phyloP scores from a whole-genome alignment of 2,797 vertebrate genomes.

The Siniperca scherzeri region DNA sequence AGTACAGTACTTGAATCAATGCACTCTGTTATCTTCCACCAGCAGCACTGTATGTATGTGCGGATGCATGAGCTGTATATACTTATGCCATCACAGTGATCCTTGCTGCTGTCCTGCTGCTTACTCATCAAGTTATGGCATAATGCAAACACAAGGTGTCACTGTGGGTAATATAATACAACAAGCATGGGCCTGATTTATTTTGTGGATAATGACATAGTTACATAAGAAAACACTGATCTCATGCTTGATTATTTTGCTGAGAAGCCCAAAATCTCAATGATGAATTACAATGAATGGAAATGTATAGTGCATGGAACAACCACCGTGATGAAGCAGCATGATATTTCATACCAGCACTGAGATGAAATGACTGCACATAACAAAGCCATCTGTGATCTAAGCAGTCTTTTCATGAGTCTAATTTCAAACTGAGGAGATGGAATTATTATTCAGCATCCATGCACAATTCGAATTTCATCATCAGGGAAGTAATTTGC shows the following conservation, averaged over 20 bases:
- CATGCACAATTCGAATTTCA: conserved; percentile 23
- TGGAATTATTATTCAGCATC: conserved; percentile 29
- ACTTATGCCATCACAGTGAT: neutral
- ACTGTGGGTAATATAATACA: conserved; percentile 40
- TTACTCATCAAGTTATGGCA: conserved; percentile 24
- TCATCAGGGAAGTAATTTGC: conserved; percentile 29
- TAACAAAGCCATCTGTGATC: conserved; percentile 30
- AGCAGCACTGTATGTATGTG: neutral
- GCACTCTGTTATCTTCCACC: neutral
- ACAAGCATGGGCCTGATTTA: neutral
- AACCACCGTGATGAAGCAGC: neutral
- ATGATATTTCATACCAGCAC: conserved; percentile 6
- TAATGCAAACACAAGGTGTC: conserved; percentile 55
- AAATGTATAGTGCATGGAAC: conserved; percentile 1
- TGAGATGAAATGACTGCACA: neutral
- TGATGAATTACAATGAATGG: conserved; percentile 6
- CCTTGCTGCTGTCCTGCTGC: neutral
- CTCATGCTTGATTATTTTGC: conserved; percentile 12
- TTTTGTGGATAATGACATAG: conserved; percentile 37
- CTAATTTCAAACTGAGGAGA: conserved; percentile 29
- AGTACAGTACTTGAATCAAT: too few relatives aligned
- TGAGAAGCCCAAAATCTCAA: conserved; percentile 5
- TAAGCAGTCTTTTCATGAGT: conserved; percentile 5
- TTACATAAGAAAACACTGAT: conserved; percentile 24
- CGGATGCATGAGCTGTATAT: neutral